phyloP scores from a whole-genome alignment of 2,113 vertebrate species.

The Dendropsophus ebraccatus region DNA sequence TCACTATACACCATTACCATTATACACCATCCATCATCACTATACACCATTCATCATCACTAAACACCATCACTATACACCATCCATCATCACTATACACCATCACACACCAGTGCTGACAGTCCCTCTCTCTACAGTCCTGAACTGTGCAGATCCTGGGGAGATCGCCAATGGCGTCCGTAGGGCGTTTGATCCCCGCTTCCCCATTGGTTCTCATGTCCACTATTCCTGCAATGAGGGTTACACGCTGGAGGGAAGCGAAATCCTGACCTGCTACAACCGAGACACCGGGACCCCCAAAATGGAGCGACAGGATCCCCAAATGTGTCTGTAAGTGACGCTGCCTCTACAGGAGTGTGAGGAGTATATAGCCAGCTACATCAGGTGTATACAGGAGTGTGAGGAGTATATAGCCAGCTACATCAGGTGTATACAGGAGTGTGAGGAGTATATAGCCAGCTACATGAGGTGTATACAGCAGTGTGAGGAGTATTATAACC shows the following conservation, averaged over 20 bases:
- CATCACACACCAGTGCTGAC: background rate
- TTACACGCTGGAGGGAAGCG: conserved; percentile 86
- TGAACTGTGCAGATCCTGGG: conserved; percentile 88
- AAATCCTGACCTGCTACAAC: conserved; percentile 86
- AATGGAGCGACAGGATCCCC: conserved; percentile 90
- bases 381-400: too few relatives aligned
- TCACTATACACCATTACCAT: too few relatives aligned
- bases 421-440: too few relatives aligned
- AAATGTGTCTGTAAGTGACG: conserved; percentile 89
- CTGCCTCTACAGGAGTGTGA: background rate
- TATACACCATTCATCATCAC: too few relatives aligned
- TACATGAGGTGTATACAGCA: too few relatives aligned
- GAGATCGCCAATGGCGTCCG: conserved; percentile 88
- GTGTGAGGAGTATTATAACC: too few relatives aligned
- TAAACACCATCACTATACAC: too few relatives aligned
- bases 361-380: too few relatives aligned
- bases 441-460: too few relatives aligned
- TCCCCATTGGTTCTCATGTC: conserved; percentile 85
- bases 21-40: too few relatives aligned
- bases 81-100: background rate
- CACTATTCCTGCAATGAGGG: conserved; percentile 90
- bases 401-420: too few relatives aligned
- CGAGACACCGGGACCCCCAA: conserved; percentile 87
- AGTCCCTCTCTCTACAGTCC: conserved; percentile 69
- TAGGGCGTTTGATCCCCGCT: conserved; percentile 81